phyloP scores from a whole-genome alignment of 2,113 vertebrate genomes.

The Pseudorhombus dupliciocellatus region DNA sequence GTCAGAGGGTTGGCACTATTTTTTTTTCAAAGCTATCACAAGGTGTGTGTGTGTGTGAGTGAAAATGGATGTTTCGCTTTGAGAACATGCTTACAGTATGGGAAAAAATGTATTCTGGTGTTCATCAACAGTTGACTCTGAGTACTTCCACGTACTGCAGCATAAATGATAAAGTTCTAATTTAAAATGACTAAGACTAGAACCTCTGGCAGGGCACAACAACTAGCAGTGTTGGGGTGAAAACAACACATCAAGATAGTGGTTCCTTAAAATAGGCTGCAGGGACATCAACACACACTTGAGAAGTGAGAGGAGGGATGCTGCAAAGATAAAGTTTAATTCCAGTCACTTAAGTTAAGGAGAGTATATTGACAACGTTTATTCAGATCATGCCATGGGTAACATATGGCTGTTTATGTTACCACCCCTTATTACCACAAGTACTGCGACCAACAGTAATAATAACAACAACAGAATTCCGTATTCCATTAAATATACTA shows the following conservation, averaged over 20 bases:
- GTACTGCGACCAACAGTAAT: too few relatives aligned
- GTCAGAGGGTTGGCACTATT: constrained; percentile 6
- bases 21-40: not conserved
- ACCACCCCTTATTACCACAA: not conserved
- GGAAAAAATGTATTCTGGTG: not conserved
- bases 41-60: not conserved
- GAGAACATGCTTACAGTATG: not conserved
- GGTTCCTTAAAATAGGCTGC: not conserved
- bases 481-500: not conserved
- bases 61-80: not conserved
- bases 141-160: not conserved
- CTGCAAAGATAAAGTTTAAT: not conserved
- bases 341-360: not conserved
- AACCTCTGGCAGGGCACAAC: not conserved
- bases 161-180: not conserved
- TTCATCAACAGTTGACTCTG: not conserved
- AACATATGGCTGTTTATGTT: not conserved
- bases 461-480: not conserved
- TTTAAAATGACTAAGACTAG: too few relatives aligned
- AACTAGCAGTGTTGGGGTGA: not conserved
- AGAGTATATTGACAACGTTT: not conserved
- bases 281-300: not conserved
- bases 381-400: not conserved
- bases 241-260: not conserved
- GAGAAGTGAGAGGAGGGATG: not conserved